Evolutionary conservation across 2,797 vertebrate genomes (phyloP), one percentile per base, ranked within the genome.

Genomic region (Micropoecilia bifurca): DNA sequence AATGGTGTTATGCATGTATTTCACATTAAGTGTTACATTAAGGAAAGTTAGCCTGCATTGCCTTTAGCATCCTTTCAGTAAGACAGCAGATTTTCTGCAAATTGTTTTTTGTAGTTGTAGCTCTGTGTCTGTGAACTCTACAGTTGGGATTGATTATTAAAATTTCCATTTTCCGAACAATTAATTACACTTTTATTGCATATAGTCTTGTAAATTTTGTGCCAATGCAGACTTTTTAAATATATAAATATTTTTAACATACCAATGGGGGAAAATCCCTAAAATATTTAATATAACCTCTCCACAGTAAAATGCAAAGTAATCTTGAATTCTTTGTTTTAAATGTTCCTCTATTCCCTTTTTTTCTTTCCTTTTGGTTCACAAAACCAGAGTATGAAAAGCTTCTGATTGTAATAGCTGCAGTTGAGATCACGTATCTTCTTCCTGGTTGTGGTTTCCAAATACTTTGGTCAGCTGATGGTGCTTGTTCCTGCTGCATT

Each of bases 381-480:
- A 36, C 25, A 45, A 28, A 75, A 66, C 77, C 77, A 30, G 57
- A 72, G 76, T 16, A 74, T 82, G 50, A 68, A 78, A 84, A 74
- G 78, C 82, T 71, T 66, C 71, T 16, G 88, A 87, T 87, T 92
- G 90, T 93, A 90, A 86, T 84, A 48, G 82, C 80, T 73, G 85
- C 76, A 81, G 90, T 76, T 81, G 80, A 83, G 89, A 90, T 92
- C 90, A 85, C 87, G 77, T 94, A 79, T 89, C 91, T 73, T 84
- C 80, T 80, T 87, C 81, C 80, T 77, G 68, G 89, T 92, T 86
- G 84, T 89, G 84, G 86, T 91, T 92, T 86, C 85, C 81, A 90
- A 88, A 78, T 77, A 46, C 85, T 43, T 47, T n/a, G 81, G 85
- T 92, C 89, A 94, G 93, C 90, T 94, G 93, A 93, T 91, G 74